Percentiles rank a stretch among this genome's conserved stretches.
phyloP scores from a whole-genome alignment of 2,113 vertebrate genomes.

The Empidonax traillii region DNA sequence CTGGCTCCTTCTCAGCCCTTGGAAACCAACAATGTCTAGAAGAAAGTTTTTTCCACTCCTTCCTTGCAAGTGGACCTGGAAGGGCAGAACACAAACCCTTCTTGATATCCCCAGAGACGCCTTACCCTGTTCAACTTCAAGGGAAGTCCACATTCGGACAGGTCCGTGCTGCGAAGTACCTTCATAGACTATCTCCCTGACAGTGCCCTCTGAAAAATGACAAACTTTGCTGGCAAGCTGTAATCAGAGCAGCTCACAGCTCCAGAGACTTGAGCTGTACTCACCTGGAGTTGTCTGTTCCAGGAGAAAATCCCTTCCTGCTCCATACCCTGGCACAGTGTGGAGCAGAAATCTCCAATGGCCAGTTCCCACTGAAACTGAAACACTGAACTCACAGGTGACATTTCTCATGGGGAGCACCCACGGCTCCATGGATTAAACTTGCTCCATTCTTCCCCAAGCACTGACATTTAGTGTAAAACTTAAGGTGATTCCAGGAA shows the following conservation, averaged over 20 bases:
- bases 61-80: neutral
- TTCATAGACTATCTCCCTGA: neutral
- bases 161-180: neutral
- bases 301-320: neutral
- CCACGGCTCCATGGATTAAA: neutral
- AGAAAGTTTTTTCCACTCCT: neutral
- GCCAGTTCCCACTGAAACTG: neutral
- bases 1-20: neutral
- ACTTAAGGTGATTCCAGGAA: neutral
- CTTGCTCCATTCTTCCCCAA: neutral
- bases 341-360: neutral
- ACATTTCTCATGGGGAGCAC: neutral
- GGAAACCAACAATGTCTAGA: neutral
- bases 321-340: neutral
- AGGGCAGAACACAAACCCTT: neutral
- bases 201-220: neutral
- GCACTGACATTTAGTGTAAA: neutral
- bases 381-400: neutral
- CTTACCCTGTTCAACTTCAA: neutral
- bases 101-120: neutral
- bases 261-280: neutral
- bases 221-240: neutral
- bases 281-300: neutral
- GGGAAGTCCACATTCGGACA: rapidly evolving
- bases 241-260: neutral